Conservation (phyloP, 2,113 vertebrate species). For the Monopterus albus region DNA sequence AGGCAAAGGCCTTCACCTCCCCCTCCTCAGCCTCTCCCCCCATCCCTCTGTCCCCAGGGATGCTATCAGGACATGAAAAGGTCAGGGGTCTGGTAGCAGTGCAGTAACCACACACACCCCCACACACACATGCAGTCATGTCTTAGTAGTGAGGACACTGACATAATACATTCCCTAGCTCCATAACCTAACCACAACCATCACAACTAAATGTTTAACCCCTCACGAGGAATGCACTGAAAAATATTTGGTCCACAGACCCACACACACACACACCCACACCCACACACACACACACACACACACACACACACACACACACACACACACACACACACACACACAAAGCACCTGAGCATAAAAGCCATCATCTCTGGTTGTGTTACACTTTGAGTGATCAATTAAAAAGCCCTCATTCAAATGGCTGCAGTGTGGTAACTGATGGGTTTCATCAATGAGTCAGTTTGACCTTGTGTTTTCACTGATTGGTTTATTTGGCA, state of each 20-base stretch:
- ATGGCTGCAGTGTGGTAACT: constrained; percentile 31
- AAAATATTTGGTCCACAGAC: too few species aligned
- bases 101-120: constrained; percentile 52
- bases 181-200: too few species aligned
- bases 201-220: too few species aligned
- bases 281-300: constrained; percentile 36
- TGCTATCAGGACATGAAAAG: constrained; percentile 80
- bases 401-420: constrained; percentile 46
- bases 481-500: too few species aligned
- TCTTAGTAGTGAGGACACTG: too few species aligned
- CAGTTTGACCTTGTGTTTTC: constrained; percentile 66
- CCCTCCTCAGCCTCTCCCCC: constrained; percentile 11
- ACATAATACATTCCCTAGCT: too few species aligned
- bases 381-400: constrained; percentile 43
- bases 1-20: constrained; percentile 54
- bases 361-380: constrained; percentile 3
- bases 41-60: constrained; percentile 65
- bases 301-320: constrained; percentile 22
- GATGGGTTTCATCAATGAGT: constrained; percentile 57
- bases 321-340: constrained; percentile 36
- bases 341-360: constrained; percentile 55
- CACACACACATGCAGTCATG: too few species aligned
- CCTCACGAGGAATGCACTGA: too few species aligned
- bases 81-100: constrained; percentile 74
- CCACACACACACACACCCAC: constrained; percentile 52